Conservation (phyloP, 92 coral and sea anemone species). For the Siderastrea siderea region DNA sequence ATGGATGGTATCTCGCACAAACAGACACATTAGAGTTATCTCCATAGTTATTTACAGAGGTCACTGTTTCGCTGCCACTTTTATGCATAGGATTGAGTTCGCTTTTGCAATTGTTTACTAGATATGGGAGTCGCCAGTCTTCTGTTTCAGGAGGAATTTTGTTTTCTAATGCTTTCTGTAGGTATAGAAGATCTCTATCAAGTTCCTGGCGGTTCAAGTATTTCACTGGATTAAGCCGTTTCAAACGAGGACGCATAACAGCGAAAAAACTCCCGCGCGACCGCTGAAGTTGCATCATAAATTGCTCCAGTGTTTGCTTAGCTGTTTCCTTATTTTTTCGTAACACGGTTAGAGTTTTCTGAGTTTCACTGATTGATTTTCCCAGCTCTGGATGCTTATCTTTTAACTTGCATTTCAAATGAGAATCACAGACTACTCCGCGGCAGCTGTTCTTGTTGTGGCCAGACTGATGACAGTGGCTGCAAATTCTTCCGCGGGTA, state of each 20-base stretch:
- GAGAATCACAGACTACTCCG: conserved; percentile 49
- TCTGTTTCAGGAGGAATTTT: conserved; percentile 58
- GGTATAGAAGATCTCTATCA: conserved; percentile 47
- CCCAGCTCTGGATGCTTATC: conserved; percentile 55
- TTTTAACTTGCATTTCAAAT: conserved; percentile 37
- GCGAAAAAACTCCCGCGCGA: conserved; percentile 50
- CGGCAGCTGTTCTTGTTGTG: conserved; percentile 47
- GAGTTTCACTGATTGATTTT: conserved; percentile 40
- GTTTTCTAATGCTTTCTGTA: conserved; percentile 40
- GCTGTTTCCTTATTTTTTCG: conserved; percentile 49
- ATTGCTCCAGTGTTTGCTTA: conserved; percentile 43
- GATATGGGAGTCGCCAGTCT: conserved; percentile 48
- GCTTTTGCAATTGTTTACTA: conserved; percentile 31
- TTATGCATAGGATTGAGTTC: not conserved
- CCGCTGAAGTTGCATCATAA: conserved; percentile 39
- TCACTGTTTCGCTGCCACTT: too few relatives aligned
- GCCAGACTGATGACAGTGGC: conserved; percentile 47
- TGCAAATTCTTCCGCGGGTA: conserved; percentile 46
- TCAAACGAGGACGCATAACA: conserved; percentile 49
- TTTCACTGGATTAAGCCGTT: conserved; percentile 21
- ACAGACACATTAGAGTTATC: too few relatives aligned
- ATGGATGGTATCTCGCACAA: too few relatives aligned
- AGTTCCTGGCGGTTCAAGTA: conserved; percentile 50
- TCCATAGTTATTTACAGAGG: too few relatives aligned
- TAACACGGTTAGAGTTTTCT: conserved; percentile 33